Percentiles rank a stretch among this genome's conserved stretches.
Evolutionary conservation across 2,113 vertebrate genomes (phyloP).

Genomic region (Gambusia holbrooki): DNA sequence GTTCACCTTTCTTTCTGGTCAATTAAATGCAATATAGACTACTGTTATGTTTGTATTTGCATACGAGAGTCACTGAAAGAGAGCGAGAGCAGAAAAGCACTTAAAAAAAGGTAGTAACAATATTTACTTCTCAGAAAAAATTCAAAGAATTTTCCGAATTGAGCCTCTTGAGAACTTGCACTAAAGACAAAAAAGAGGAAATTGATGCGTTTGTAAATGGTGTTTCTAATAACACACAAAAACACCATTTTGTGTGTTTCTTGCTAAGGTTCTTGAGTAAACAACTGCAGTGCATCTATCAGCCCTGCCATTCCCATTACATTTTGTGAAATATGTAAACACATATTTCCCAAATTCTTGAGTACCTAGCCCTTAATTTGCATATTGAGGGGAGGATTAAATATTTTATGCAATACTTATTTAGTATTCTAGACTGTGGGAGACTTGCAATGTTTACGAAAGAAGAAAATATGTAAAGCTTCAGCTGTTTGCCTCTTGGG

Average conservation of each 20-base stretch:
- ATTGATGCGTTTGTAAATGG: not conserved
- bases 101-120: not conserved
- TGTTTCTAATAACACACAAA: too few species aligned
- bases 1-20: not conserved
- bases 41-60: not conserved
- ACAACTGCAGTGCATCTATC: not conserved
- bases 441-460: not conserved
- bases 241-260: conserved; percentile 7
- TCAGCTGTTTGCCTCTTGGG: not conserved
- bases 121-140: conserved; percentile 11
- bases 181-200: not conserved
- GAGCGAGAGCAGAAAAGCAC: not conserved
- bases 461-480: not conserved
- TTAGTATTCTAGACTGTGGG: not conserved
- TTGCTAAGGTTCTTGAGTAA: not conserved
- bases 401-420: not conserved
- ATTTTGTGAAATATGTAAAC: not conserved
- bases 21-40: not conserved
- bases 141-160: conserved; percentile 5
- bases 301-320: not conserved
- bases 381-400: not conserved
- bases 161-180: conserved; percentile 1
- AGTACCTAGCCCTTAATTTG: not conserved
- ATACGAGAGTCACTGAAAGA: not conserved
- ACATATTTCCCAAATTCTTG: not conserved